Evolutionary conservation across 53 echinoderm and acorn worm genomes (phyloP).

Genomic region (Crossaster papposus): DNA sequence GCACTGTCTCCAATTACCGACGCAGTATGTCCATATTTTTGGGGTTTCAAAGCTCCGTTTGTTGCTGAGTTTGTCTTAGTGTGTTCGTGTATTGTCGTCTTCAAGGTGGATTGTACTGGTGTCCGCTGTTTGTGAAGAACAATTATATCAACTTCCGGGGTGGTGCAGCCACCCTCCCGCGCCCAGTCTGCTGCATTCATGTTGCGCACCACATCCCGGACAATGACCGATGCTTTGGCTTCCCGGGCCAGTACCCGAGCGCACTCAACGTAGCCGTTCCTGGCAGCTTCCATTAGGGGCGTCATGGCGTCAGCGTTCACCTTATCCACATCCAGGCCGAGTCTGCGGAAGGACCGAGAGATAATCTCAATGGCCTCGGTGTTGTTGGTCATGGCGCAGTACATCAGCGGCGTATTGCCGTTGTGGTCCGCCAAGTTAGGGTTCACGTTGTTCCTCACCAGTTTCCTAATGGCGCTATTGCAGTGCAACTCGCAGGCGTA

Average conservation of each 20-base stretch:
- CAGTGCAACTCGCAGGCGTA: conserved; percentile 85
- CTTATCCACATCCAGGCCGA: conserved; percentile 89
- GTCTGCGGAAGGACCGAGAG: conserved; percentile 78
- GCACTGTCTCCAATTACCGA: neutral
- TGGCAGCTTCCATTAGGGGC: conserved; percentile 79
- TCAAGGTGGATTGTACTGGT: neutral
- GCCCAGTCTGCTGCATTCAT: conserved; percentile 96
- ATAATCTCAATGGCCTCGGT: conserved; percentile 72
- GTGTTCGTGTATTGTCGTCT: neutral
- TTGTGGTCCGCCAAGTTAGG: conserved; percentile 87
- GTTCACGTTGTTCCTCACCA: conserved; percentile 92
- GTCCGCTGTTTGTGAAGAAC: conserved; percentile 59
- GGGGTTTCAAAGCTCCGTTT: neutral
- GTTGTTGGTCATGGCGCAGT: conserved; percentile 83
- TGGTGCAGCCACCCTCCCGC: conserved; percentile 75
- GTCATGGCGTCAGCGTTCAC: conserved; percentile 87
- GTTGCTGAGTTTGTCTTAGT: neutral
- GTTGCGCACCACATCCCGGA: conserved; percentile 75
- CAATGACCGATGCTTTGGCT: conserved; percentile 79
- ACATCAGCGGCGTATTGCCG: conserved; percentile 89
- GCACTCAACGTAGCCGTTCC: conserved; percentile 73
- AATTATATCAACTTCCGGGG: conserved; percentile 67
- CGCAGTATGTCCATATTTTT: neutral
- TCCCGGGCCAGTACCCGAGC: conserved; percentile 77
- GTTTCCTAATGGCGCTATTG: conserved; percentile 73